Conservation (phyloP, 2,797 vertebrate genomes). For the Oophaga sylvatica region DNA sequence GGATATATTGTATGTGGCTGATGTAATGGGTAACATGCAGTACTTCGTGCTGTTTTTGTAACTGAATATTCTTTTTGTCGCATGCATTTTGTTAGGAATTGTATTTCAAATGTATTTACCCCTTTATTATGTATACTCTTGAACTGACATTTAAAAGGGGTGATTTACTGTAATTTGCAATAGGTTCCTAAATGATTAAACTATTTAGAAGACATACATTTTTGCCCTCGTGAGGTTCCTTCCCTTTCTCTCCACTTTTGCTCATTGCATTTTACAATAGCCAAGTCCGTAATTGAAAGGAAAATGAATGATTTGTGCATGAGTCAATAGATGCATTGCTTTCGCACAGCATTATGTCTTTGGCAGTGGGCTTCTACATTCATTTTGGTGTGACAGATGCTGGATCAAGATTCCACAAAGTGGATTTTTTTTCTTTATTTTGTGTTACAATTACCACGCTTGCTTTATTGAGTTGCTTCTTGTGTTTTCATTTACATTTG, state of each 20-base stretch:
- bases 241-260: neutral
- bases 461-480: neutral
- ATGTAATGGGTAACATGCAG: neutral
- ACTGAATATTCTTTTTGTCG: neutral
- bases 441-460: neutral
- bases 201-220: neutral
- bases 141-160: too few relatives aligned
- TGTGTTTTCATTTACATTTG: neutral
- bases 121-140: neutral
- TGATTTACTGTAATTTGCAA: neutral
- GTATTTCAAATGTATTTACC: neutral
- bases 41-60: neutral
- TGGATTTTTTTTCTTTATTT: neutral
- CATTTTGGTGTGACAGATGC: conserved; percentile 41
- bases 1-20: neutral
- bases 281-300: conserved; percentile 1
- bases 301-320: conserved; percentile 51
- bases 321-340: conserved; percentile 29
- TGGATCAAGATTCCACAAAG: conserved; percentile 23
- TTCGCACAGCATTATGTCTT: conserved; percentile 26
- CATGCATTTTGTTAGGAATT: neutral
- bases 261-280: conserved; percentile 15
- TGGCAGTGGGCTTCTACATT: neutral
- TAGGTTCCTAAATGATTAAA: neutral
- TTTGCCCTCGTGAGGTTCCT: neutral